phyloP scores from a whole-genome alignment of 2,888 invertebrate species.

The Philereme transversata region DNA sequence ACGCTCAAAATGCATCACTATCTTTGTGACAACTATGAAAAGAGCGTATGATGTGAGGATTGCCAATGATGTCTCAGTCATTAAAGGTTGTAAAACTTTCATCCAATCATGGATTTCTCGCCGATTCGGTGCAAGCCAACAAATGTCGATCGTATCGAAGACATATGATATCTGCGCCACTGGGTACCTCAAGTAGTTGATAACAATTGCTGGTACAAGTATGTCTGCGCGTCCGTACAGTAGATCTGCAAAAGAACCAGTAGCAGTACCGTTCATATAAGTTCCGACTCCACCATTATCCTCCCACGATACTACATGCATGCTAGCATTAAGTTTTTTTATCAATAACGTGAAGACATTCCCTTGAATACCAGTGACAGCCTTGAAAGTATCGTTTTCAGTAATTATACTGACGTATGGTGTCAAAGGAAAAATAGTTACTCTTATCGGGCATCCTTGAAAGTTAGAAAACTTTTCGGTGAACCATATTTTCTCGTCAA shows the following conservation, averaged over 20 bases:
- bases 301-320: constrained; percentile 40
- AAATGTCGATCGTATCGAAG: constrained; percentile 43
- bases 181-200: constrained; percentile 45
- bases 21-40: constrained; percentile 21
- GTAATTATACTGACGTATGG: constrained; percentile 44
- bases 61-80: constrained; percentile 45
- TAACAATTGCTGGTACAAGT: constrained; percentile 46
- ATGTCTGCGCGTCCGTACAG: constrained; percentile 51
- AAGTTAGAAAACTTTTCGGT: constrained; percentile 59
- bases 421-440: constrained; percentile 40
- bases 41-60: constrained; percentile 20
- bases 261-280: constrained; percentile 43
- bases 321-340: constrained; percentile 51
- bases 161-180: constrained; percentile 48
- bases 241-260: constrained; percentile 49
- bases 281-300: constrained; percentile 42
- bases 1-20: constrained; percentile 39
- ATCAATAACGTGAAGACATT: constrained; percentile 44
- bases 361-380: constrained; percentile 53
- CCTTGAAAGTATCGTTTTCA: constrained; percentile 42
- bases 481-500: constrained; percentile 42
- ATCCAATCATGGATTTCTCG: constrained; percentile 53
- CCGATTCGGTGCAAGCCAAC: constrained; percentile 58
- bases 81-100: constrained; percentile 54
- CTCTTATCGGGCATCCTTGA: constrained; percentile 54